Percentiles rank a stretch among this genome's conserved stretches.
Conservation (phyloP, 2,797 vertebrate species). For the Catamblyrhynchus diadema region DNA sequence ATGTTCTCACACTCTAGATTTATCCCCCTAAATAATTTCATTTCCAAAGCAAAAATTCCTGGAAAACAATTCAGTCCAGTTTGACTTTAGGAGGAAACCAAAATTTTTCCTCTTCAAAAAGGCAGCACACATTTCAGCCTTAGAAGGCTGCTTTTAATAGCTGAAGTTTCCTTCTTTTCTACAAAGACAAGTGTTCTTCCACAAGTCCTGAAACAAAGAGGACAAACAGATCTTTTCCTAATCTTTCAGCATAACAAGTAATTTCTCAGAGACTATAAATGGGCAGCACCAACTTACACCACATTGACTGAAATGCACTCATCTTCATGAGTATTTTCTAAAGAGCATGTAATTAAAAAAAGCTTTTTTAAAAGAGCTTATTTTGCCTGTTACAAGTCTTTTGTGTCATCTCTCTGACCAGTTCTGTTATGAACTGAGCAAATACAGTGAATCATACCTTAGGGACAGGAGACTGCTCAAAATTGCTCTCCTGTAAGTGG, state of each 20-base stretch:
- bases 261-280: neutral
- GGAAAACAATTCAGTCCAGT: neutral
- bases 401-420: neutral
- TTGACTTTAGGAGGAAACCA: neutral
- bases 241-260: neutral
- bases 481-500: neutral
- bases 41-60: neutral
- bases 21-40: neutral
- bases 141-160: neutral
- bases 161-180: neutral
- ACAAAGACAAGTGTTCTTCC: neutral
- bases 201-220: neutral
- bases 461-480: neutral
- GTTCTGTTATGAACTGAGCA: neutral
- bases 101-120: neutral
- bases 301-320: neutral
- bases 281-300: neutral
- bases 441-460: neutral
- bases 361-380: neutral
- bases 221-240: neutral
- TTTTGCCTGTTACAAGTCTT: neutral
- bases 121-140: neutral
- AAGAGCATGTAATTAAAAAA: neutral
- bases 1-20: neutral
- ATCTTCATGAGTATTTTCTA: neutral